These are phyloP conservation scores for Akabosia matsudoensis DNA, from an alignment of 1,140 invertebrate species.

Conservation along the genomic window DNA sequence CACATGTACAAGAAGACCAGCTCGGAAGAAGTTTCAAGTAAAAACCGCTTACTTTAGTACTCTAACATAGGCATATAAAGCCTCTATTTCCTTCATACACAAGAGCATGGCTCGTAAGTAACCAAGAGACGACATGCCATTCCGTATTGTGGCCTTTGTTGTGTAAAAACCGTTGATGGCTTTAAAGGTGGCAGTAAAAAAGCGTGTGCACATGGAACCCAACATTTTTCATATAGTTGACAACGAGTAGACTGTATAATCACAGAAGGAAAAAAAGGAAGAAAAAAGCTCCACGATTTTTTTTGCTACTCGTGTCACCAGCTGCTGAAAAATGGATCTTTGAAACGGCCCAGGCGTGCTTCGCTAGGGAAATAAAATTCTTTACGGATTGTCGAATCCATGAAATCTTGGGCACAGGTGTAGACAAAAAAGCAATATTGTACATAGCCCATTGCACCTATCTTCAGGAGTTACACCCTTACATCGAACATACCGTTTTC, in stretches of 20 bases:
- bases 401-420: conserved; percentile 42
- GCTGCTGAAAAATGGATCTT: conserved; percentile 37
- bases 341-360: conserved; percentile 35
- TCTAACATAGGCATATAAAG: neutral
- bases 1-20: neutral
- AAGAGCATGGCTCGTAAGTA: too few relatives aligned
- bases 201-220: neutral
- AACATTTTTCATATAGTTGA: neutral
- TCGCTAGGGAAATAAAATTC: conserved; percentile 40
- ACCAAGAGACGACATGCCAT: neutral
- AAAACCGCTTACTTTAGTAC: neutral
- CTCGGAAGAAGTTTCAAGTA: neutral
- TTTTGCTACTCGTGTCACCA: conserved; percentile 39
- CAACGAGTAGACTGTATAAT: neutral
- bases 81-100: too few relatives aligned
- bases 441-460: too few relatives aligned
- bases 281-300: conserved; percentile 29
- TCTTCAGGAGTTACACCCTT: too few relatives aligned
- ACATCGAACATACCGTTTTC: too few relatives aligned
- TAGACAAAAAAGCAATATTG: conserved; percentile 15
- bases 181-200: neutral
- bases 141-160: neutral
- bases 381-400: conserved; percentile 42
- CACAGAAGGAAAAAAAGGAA: neutral
- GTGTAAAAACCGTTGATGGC: neutral